Percentiles rank a stretch among this genome's conserved stretches.
phyloP scores from a whole-genome alignment of 2,888 invertebrate genomes.

The Trichogramma evanescens region DNA sequence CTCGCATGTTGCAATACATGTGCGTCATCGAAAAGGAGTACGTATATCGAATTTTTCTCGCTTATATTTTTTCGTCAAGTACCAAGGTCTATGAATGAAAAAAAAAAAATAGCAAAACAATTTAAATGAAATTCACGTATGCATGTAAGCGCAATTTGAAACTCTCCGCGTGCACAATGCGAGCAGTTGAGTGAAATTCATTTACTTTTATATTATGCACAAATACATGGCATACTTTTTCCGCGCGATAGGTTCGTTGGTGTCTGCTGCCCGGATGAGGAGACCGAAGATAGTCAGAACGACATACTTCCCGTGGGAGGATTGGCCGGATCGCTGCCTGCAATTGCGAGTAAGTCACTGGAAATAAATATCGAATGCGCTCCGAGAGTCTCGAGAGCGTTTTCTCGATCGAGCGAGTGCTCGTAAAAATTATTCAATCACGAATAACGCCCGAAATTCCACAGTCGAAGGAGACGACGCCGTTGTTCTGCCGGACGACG shows the following conservation, averaged over 20 bases:
- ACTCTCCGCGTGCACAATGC: no score
- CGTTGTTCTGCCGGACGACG: constrained; percentile 6
- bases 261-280: constrained; percentile 65
- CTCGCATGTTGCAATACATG: constrained; percentile 59
- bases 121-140: no score
- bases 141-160: no score
- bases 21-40: constrained; percentile 64
- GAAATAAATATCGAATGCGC: neutral
- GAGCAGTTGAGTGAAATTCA: no score
- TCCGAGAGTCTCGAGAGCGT: neutral
- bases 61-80: neutral
- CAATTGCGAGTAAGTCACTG: constrained; percentile 29
- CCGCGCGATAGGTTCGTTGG: constrained; percentile 54
- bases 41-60: constrained; percentile 34
- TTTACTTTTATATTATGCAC: neutral
- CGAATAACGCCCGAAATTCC: neutral
- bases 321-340: constrained; percentile 28
- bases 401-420: neutral
- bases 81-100: no score
- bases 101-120: no score
- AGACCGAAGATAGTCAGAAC: constrained; percentile 29
- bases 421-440: neutral
- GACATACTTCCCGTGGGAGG: constrained; percentile 16
- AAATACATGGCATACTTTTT: constrained; percentile 5
- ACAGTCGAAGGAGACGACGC: constrained; percentile 20